Percentiles rank a stretch among this genome's conserved stretches.
These are phyloP conservation scores for Xiphias gladius DNA, from an alignment of 2,113 vertebrate genomes.

Conservation along the genomic window DNA sequence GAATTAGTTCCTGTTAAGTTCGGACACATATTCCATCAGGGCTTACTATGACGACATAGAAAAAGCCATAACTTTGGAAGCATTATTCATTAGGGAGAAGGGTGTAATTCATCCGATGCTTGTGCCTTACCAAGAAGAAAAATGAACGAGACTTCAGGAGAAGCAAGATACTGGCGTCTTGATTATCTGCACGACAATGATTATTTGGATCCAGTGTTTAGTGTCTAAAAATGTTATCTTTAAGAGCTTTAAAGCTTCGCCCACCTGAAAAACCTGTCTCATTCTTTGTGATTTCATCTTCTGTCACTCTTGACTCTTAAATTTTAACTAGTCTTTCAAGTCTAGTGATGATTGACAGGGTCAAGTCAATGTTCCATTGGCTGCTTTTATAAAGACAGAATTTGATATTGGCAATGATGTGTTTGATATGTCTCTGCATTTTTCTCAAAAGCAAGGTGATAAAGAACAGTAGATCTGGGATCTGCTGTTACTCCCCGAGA, in stretches of 20 bases:
- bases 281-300: neutral
- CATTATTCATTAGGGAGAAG: neutral
- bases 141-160: no score
- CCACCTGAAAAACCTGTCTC: neutral
- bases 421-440: neutral
- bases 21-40: neutral
- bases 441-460: neutral
- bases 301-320: neutral
- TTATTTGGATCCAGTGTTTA: neutral
- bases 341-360: neutral
- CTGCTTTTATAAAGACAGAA: neutral
- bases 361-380: neutral
- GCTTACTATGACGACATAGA: neutral
- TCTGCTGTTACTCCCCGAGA: neutral
- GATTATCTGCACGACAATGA: neutral
- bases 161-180: neutral
- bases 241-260: neutral
- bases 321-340: slow-evolving; percentile 27
- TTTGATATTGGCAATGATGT: neutral
- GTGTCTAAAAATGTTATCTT: neutral
- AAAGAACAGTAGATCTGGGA: neutral
- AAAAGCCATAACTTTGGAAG: neutral
- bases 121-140: neutral
- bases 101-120: neutral
- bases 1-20: neutral